Evolutionary conservation across 1,140 invertebrate genomes (phyloP), one percentile per base, ranked within the genome.

Genomic region (Antheraea mylitta): DNA sequence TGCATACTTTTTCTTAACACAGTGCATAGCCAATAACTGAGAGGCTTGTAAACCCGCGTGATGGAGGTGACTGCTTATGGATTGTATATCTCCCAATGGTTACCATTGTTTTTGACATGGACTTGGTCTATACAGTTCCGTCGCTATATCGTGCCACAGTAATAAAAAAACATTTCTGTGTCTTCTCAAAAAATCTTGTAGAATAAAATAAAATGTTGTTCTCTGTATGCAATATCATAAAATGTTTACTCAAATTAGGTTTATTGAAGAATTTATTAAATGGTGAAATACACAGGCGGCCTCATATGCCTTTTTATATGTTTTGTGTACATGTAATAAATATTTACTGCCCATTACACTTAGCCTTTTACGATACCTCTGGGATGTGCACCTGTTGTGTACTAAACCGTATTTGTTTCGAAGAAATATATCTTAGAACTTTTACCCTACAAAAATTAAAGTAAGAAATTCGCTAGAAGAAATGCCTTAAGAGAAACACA

Each of bases 281-380:
- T 42, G 38, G 2, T 53, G 5, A 13, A 53, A 0, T 53, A 53
- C 0, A 58, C 18, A 58, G 68, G 68, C 62, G n/a, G 64, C 67
- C 69, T 77, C 77, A 77, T 74, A 74, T 75, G 71, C 68, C 42
- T 66, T 73, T 70, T 77, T 77, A 72, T 72, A 71, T 68, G 71
- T 71, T 61, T 73, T 70, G 66, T 70, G 73, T 75, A 74, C 53
- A 58, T 48, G 73, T 64, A 68, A 67, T 79, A 79, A 79, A 79
- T 75, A 69, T 75, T 75, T 79, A 79, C 66, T 73, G 66, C 64
- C 71, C 64, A 72, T 76, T 77, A 72, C 59, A 30, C 58, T 22
- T 70, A 63, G 71, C 66, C 42, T 66, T 48, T 77, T 79, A 79
- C 75, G 75, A 75, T 58, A 37, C 42, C 61, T 60, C 42, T 22